Evolutionary conservation across 2,888 invertebrate genomes (phyloP).

Genomic region (Amphipyra berbera): DNA sequence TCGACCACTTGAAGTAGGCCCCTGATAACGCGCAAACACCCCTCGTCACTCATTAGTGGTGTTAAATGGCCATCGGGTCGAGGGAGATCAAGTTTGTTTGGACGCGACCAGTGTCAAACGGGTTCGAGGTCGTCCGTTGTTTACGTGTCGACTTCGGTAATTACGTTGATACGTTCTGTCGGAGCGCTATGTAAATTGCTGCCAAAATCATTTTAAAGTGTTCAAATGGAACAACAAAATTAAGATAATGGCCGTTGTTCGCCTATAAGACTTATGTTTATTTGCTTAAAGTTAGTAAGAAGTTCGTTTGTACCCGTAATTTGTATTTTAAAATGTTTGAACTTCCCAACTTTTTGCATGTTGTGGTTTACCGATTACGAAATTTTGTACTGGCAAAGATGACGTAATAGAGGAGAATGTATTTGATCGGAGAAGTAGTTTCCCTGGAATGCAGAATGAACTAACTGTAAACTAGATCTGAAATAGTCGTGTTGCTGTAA

Average conservation of each 20-base stretch:
- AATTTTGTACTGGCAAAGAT: constrained; percentile 25
- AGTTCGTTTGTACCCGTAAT: constrained; percentile 42
- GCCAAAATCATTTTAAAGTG: constrained; percentile 74
- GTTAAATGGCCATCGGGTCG: constrained; percentile 43
- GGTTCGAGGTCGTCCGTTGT: constrained; percentile 80
- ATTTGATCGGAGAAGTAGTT: constrained; percentile 37
- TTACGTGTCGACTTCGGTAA: constrained; percentile 74
- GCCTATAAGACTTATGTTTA: constrained; percentile 55
- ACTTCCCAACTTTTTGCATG: constrained; percentile 40
- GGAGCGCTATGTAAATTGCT: constrained; percentile 70
- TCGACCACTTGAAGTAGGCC: constrained; percentile 38
- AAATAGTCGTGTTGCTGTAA: constrained; percentile 45
- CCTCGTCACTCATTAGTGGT: constrained; percentile 45
- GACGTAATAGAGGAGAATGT: constrained; percentile 34
- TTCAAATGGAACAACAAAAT: constrained; percentile 53
- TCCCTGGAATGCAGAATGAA: constrained; percentile 42
- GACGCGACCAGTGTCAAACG: constrained; percentile 72
- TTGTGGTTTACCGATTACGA: constrained; percentile 22
- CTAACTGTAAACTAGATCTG: constrained; percentile 44
- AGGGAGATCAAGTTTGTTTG: constrained; percentile 66
- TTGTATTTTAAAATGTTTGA: constrained; percentile 43
- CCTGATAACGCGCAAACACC: constrained; percentile 50
- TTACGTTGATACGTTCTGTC: constrained; percentile 67
- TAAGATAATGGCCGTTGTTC: constrained; percentile 55
- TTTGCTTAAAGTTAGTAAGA: constrained; percentile 45